These are phyloP conservation scores for Ramphastos sulfuratus DNA, from an alignment of 2,113 vertebrate genomes.

Conservation along the genomic window DNA sequence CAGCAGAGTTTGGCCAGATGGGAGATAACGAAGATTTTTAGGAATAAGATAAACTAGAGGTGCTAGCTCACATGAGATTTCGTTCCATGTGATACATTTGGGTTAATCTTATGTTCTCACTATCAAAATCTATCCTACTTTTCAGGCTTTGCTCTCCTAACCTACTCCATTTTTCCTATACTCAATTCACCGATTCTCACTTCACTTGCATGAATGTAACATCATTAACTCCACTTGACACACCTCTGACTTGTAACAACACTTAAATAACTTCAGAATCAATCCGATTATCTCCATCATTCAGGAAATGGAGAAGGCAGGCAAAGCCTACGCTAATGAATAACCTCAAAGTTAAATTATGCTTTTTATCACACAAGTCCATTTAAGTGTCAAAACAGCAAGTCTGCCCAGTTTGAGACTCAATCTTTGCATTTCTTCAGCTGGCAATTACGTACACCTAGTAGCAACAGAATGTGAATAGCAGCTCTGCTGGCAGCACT, in stretches of 20 bases:
- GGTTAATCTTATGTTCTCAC: neutral
- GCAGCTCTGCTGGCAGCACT: neutral
- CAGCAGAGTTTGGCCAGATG: neutral
- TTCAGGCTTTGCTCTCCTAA: neutral
- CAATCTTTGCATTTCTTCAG: neutral
- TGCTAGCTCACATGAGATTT: neutral
- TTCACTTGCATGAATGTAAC: neutral
- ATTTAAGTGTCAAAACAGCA: neutral
- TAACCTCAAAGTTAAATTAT: neutral
- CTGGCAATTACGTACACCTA: neutral
- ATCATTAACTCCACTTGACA: neutral
- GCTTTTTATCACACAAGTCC: too few species aligned
- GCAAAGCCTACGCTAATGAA: neutral
- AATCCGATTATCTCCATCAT: constrained; percentile 1
- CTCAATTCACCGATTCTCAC: neutral
- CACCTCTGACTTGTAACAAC: neutral
- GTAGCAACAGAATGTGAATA: neutral
- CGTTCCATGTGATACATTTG: neutral
- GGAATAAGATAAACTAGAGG: neutral
- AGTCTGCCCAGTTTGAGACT: neutral
- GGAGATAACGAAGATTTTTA: neutral
- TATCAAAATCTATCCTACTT: neutral
- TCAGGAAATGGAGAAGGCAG: neutral
- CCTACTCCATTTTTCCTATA: neutral
- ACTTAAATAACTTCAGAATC: neutral